Percentiles rank a stretch among this genome's conserved stretches.
Conservation (phyloP, 2,888 invertebrate species). For the Saturnia pavonia region DNA sequence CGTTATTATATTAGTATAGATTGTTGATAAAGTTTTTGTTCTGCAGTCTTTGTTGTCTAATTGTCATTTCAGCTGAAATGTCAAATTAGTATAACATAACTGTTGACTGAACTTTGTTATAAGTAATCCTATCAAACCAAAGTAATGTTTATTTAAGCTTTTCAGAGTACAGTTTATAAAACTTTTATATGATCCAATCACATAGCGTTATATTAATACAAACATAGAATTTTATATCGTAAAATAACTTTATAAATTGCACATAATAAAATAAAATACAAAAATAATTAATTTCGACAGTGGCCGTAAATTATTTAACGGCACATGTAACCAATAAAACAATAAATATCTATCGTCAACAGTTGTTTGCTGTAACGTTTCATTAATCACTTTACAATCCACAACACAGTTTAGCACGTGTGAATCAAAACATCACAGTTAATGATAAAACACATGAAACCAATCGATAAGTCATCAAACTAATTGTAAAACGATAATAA, state of each 20-base stretch:
- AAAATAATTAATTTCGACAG: not conserved
- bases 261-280: conserved; percentile 3
- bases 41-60: not conserved
- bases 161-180: not conserved
- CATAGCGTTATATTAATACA: not conserved
- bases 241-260: conserved; percentile 5
- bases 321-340: conserved; percentile 11
- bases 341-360: conserved; percentile 5
- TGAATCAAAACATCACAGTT: conserved; percentile 7
- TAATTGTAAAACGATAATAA: conserved; percentile 7
- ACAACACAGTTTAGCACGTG: conserved; percentile 13
- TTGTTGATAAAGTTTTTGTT: too few relatives aligned
- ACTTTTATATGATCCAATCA: not conserved
- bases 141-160: not conserved
- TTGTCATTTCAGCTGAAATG: not conserved
- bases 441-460: conserved; percentile 10
- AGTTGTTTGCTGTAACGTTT: conserved; percentile 11
- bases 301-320: not conserved
- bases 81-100: not conserved
- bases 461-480: conserved; percentile 13
- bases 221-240: conserved; percentile 2
- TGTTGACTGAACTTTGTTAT: not conserved
- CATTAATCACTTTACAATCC: conserved; percentile 8
- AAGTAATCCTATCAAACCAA: not conserved
- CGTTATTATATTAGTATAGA: too few relatives aligned